Evolutionary conservation across 2,113 vertebrate species (phyloP).

Genomic region (Nothobranchius furzeri): DNA sequence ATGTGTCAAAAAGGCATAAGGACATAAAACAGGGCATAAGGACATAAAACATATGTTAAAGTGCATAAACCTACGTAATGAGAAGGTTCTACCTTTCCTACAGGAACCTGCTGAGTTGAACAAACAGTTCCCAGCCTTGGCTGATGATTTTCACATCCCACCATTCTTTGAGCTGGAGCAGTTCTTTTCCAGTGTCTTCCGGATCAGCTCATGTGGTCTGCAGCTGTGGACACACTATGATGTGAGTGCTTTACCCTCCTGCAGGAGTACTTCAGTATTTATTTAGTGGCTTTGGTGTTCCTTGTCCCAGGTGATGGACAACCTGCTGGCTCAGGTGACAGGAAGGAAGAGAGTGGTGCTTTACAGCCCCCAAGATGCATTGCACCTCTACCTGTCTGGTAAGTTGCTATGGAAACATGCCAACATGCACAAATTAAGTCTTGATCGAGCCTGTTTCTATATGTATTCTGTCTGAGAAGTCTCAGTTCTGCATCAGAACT

Average conservation of each 20-base stretch:
- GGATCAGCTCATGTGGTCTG: conserved; percentile 92
- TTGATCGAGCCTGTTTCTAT: no score
- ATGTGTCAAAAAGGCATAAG: no score
- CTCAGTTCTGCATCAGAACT: not conserved
- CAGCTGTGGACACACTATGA: conserved; percentile 99
- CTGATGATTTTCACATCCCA: conserved; percentile 87
- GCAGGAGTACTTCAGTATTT: not conserved
- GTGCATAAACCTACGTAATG: no score
- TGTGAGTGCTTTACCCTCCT: conserved; percentile 72
- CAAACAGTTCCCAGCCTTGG: conserved; percentile 91
- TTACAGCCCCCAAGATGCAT: conserved; percentile 90
- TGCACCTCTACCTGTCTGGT: conserved; percentile 93
- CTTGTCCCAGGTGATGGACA: conserved; percentile 91
- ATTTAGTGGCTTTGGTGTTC: not conserved
- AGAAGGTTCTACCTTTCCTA: not conserved
- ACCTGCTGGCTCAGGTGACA: conserved; percentile 94
- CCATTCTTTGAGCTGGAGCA: conserved; percentile 88
- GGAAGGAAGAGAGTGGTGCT: conserved; percentile 89
- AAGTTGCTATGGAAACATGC: conserved; percentile 3
- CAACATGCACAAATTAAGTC: not conserved
- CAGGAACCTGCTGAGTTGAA: conserved; percentile 93
- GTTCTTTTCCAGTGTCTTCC: conserved; percentile 96
- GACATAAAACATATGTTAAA: no score
- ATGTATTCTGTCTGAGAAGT: not conserved
- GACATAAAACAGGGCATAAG: no score